Evolutionary conservation across 2,113 vertebrate species (phyloP).

Genomic region (Paralichthys olivaceus): DNA sequence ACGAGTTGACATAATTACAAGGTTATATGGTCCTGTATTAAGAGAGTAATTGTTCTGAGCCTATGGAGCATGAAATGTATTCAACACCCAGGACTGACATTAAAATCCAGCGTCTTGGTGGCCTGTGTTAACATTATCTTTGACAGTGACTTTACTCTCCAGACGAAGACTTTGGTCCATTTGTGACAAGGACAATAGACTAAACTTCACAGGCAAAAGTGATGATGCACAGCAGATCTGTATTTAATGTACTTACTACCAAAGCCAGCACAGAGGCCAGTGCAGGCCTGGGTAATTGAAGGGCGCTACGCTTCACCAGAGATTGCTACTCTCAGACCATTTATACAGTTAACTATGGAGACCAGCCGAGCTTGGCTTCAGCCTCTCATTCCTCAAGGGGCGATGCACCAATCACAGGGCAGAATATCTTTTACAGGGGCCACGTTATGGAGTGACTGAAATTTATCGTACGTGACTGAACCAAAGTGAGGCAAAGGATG

Average conservation of each 20-base stretch:
- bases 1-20: constrained; percentile 29
- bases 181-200: constrained; percentile 50
- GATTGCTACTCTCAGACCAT: constrained; percentile 17
- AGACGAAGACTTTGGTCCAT: constrained; percentile 36
- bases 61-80: constrained; percentile 48
- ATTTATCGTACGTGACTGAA: constrained; percentile 1
- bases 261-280: constrained; percentile 18
- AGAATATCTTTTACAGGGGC: constrained; percentile 2
- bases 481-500: neutral
- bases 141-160: constrained; percentile 29
- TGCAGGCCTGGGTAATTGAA: constrained; percentile 29
- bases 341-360: constrained; percentile 16
- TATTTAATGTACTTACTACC: constrained; percentile 40
- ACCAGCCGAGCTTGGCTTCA: neutral
- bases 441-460: neutral
- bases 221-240: constrained; percentile 53
- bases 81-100: constrained; percentile 16
- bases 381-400: too few relatives aligned
- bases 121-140: constrained; percentile 30
- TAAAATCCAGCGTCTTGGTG: constrained; percentile 35
- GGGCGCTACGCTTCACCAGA: constrained; percentile 16
- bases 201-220: constrained; percentile 32
- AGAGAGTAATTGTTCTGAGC: constrained; percentile 35
- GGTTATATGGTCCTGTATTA: constrained; percentile 32
- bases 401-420: constrained; percentile 24